Base-by-base conservation (phyloP, 2,797 vertebrate genomes). In the Argentina silus region DNA sequence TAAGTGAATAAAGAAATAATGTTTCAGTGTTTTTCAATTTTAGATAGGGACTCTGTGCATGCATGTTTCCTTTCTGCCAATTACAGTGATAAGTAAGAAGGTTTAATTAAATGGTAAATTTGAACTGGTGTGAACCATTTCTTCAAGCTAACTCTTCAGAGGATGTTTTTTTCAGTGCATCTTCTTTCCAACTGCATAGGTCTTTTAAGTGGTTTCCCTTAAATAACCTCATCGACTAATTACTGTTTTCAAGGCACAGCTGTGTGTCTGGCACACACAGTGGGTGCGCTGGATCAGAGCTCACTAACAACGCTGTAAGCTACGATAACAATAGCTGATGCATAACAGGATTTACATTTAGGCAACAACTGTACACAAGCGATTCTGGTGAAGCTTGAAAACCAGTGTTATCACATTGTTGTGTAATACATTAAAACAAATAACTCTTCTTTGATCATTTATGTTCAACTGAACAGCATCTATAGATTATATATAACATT, bases 301-400 rank as follows among this genome's bases (percentile, higher is more conserved):
- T 89, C 82, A 87, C 79, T 77, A 82, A 59, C 15, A 10, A 56
- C 11, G 81, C 83, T 81, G 69, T 48, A 81, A 76, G 83, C 78
- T 69, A 45, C 76, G 59, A 76, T 73, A 88, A 87, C 81, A 87
- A 90, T 86, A n/a, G n/a, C n/a, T 87, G 86, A 85, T 82, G 85
- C 87, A 86, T 89, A 91, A 91, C 89, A 88, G 83, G 82, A 90
- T 92, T 87, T 90, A 91, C 91, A 87, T 90, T 85, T 92, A 91
- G n/a, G n/a, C n/a, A n/a, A n/a, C n/a, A n/a, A n/a, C n/a, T n/a
- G n/a, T n/a, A n/a, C n/a, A n/a, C n/a, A n/a, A n/a, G n/a, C n/a
- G n/a, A n/a, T n/a, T n/a, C n/a, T n/a, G n/a, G n/a, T n/a, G n/a
- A n/a, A n/a, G n/a, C n/a, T n/a, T n/a, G n/a, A n/a, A n/a, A n/a